A percentile compares a stretch with the other conserved stretches of the same genome.
Evolutionary conservation across 1,140 invertebrate species (phyloP).

Genomic region (Temnothorax longispinosus): DNA sequence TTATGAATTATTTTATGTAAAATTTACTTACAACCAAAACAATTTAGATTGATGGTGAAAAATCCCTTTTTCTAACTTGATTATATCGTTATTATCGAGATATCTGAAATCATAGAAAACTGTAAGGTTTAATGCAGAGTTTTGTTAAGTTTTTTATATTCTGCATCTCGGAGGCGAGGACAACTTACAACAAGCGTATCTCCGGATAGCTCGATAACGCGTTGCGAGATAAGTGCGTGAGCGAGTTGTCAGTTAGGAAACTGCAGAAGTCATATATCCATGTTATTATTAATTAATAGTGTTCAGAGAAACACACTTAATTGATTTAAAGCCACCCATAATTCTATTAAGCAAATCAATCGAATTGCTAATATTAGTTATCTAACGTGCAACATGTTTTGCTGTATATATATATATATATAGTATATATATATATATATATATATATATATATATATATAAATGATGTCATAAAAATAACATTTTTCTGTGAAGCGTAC

Average conservation of each 20-base stretch:
- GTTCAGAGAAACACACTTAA: neutral
- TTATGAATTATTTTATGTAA: neutral
- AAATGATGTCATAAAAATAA: neutral
- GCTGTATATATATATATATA: no score
- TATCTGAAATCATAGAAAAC: slow-evolving; percentile 69
- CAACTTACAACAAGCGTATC: slow-evolving; percentile 79
- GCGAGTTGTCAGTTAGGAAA: slow-evolving; percentile 72
- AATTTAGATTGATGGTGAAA: slow-evolving; percentile 76
- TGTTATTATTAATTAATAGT: neutral
- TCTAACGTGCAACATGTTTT: neutral
- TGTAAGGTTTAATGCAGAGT: neutral
- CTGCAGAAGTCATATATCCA: slow-evolving; percentile 67
- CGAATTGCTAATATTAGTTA: neutral
- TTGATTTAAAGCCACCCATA: neutral
- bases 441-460: no score
- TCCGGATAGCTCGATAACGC: slow-evolving; percentile 71
- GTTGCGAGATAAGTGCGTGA: slow-evolving; percentile 66
- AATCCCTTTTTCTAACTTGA: slow-evolving; percentile 66
- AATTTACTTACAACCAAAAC: slow-evolving; percentile 77
- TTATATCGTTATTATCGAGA: slow-evolving; percentile 75
- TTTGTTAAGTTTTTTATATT: neutral
- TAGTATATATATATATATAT: no score
- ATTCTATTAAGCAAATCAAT: neutral
- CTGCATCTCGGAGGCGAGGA: neutral
- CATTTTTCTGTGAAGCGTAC: slow-evolving; percentile 64